phyloP scores from a whole-genome alignment of 1,140 invertebrate genomes.

The Neuroterus valhalla region DNA sequence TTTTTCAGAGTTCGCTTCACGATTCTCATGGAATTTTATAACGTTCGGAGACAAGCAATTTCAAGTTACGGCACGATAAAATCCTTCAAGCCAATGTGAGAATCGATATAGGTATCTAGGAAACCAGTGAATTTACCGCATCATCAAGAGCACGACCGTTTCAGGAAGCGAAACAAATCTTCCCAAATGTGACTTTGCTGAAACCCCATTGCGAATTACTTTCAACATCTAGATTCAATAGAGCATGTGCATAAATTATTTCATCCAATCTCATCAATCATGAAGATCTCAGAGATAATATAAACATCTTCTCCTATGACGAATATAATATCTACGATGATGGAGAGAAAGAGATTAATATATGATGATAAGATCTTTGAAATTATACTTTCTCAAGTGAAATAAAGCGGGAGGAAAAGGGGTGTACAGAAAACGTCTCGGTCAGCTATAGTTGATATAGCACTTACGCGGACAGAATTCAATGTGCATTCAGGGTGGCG shows the following conservation, averaged over 20 bases:
- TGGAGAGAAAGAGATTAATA: no score
- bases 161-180: not conserved
- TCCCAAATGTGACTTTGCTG: not conserved
- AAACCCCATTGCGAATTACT: not conserved
- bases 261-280: no score
- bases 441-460: no score
- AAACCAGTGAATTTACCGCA: slow-evolving; percentile 22
- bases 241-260: not conserved
- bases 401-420: no score
- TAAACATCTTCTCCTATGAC: no score
- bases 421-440: no score
- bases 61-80: slow-evolving; percentile 64
- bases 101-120: slow-evolving; percentile 22
- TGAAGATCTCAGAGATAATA: no score
- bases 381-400: no score
- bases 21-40: slow-evolving; percentile 58
- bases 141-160: slow-evolving; percentile 11
- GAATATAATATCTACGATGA: no score
- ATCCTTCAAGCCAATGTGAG: slow-evolving; percentile 45
- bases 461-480: no score
- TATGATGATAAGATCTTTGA: no score
- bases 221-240: not conserved
- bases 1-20: slow-evolving; percentile 34
- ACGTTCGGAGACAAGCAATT: slow-evolving; percentile 59
- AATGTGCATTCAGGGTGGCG: no score